Evolutionary conservation across 2,888 invertebrate genomes (phyloP).

Genomic region (Troides aeacus): DNA sequence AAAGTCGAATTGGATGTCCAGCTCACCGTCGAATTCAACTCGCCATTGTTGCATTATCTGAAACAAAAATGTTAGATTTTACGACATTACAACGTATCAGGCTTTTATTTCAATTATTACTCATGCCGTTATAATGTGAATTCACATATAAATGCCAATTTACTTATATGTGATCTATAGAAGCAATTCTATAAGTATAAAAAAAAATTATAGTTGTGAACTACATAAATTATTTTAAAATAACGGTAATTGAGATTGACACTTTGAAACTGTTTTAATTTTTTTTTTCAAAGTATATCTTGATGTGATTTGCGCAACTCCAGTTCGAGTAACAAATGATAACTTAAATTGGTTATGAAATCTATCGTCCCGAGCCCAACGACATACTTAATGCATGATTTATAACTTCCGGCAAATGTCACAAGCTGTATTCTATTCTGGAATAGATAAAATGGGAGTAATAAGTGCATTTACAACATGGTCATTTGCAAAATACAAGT

Average conservation of each 20-base stretch:
- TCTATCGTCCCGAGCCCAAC: constrained; percentile 8
- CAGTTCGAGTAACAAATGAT: constrained; percentile 13
- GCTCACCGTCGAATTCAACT: constrained; percentile 83
- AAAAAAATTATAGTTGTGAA: not conserved
- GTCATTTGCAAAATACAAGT: not conserved
- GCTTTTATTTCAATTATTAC: too few relatives aligned
- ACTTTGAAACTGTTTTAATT: not conserved
- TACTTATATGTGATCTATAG: too few relatives aligned
- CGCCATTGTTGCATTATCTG: constrained; percentile 86
- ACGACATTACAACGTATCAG: not conserved
- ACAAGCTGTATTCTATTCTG: constrained; percentile 5
- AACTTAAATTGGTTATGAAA: constrained; percentile 23
- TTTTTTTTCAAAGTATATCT: not conserved
- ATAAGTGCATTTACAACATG: not conserved
- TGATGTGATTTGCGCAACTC: constrained; percentile 7
- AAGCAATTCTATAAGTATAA: too few relatives aligned
- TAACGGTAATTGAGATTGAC: not conserved
- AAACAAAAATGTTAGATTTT: not conserved
- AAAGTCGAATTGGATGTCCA: constrained; percentile 90
- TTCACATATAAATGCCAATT: too few relatives aligned
- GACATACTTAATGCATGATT: constrained; percentile 23
- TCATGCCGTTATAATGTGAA: too few relatives aligned
- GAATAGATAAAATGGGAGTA: constrained; percentile 9
- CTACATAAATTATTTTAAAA: not conserved
- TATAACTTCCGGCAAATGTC: constrained; percentile 21